Percentiles rank a stretch among this genome's conserved stretches.
These are phyloP conservation scores for Mastomys coucha DNA, from an alignment of 2,113 vertebrate genomes.

Conservation along the genomic window DNA sequence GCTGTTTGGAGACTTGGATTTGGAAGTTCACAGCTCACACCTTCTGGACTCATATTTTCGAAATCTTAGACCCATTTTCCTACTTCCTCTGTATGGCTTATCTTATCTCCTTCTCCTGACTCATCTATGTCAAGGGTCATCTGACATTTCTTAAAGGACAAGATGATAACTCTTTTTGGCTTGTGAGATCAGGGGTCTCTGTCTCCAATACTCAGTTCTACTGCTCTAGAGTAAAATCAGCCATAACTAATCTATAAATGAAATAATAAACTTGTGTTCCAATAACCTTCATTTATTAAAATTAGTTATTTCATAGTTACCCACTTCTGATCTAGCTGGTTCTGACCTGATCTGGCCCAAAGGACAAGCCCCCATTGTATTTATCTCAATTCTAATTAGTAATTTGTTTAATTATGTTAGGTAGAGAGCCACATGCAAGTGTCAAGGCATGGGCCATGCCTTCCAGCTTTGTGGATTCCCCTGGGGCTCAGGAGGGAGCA, in stretches of 20 bases:
- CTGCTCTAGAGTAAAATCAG: not conserved
- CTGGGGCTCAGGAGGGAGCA: not conserved
- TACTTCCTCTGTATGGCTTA: not conserved
- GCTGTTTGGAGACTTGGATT: not conserved
- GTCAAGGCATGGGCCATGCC: not conserved
- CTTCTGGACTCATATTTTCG: not conserved
- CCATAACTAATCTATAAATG: not conserved
- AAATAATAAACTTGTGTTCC: not conserved
- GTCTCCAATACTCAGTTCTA: not conserved
- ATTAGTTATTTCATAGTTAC: not conserved
- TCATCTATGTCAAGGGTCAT: not conserved
- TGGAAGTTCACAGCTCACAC: not conserved
- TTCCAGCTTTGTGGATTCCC: not conserved
- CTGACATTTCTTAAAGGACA: not conserved
- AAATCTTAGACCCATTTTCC: not conserved
- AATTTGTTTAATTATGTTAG: slow-evolving; percentile 42
- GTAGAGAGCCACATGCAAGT: not conserved
- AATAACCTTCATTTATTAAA: not conserved
- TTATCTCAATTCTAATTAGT: not conserved
- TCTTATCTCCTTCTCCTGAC: not conserved
- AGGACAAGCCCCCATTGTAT: not conserved
- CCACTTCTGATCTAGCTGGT: not conserved
- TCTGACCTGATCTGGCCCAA: not conserved
- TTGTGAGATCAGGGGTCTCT: not conserved
- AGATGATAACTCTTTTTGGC: not conserved